A percentile compares a stretch with the other conserved stretches of the same genome.
Evolutionary conservation across 2,888 invertebrate genomes (phyloP).

Genomic region (Quadroppia sp.): DNA sequence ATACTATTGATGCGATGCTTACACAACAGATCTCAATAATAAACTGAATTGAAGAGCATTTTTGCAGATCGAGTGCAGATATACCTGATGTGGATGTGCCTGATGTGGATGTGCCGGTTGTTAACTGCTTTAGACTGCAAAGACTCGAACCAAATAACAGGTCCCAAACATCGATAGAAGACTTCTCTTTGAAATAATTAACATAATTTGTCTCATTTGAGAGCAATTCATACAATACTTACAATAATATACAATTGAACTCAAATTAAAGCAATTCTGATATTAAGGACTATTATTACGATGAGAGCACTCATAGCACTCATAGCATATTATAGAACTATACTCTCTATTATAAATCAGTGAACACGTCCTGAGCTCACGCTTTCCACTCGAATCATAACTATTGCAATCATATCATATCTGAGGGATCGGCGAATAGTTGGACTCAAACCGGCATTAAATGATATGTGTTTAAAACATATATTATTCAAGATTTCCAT

Average conservation of each 20-base stretch:
- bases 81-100: constrained; percentile 26
- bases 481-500: too few species aligned
- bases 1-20: constrained; percentile 5
- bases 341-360: background rate
- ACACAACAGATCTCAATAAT: constrained; percentile 4
- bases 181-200: constrained; percentile 1
- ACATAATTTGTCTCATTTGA: constrained; percentile 35
- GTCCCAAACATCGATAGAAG: constrained; percentile 16
- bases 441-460: too few species aligned
- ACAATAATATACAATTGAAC: constrained; percentile 16
- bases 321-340: constrained; percentile 29
- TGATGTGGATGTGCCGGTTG: constrained; percentile 7
- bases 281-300: constrained; percentile 24
- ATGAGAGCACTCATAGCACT: background rate
- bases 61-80: constrained; percentile 11
- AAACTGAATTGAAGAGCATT: constrained; percentile 25
- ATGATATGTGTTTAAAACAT: too few species aligned
- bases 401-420: too few species aligned
- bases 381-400: background rate
- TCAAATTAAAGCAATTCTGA: constrained; percentile 34
- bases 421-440: too few species aligned
- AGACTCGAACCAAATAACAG: constrained; percentile 32
- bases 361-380: constrained; percentile 3
- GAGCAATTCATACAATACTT: constrained; percentile 23
- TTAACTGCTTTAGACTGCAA: constrained; percentile 8